Evolutionary conservation across 2,888 invertebrate species (phyloP).

Genomic region (Calliscelio sp.): DNA sequence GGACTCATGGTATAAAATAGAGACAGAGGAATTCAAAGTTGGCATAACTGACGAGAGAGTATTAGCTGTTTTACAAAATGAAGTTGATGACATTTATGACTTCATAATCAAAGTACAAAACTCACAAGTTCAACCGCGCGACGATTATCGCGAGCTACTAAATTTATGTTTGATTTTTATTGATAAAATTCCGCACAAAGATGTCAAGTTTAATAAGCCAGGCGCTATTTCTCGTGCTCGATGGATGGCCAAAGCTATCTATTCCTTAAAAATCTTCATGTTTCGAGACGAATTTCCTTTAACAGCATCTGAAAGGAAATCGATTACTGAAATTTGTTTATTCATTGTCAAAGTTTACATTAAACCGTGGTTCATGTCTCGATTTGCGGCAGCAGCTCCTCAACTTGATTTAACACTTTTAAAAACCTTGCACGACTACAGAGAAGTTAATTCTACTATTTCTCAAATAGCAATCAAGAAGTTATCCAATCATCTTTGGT

Average conservation of each 20-base stretch:
- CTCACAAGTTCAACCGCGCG: slow-evolving; percentile 57
- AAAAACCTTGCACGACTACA: slow-evolving; percentile 47
- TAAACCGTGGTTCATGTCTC: slow-evolving; percentile 54
- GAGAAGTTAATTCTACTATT: slow-evolving; percentile 34
- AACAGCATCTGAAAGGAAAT: slow-evolving; percentile 61
- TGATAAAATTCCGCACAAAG: slow-evolving; percentile 59
- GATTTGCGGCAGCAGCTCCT: slow-evolving; percentile 63
- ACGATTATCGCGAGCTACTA: slow-evolving; percentile 75
- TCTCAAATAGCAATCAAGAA: slow-evolving; percentile 35
- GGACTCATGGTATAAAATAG: slow-evolving; percentile 60
- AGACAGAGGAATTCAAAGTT: slow-evolving; percentile 53
- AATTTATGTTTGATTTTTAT: slow-evolving; percentile 75
- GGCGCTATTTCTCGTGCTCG: slow-evolving; percentile 77
- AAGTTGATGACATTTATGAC: slow-evolving; percentile 8
- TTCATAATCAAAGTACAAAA: slow-evolving; percentile 28
- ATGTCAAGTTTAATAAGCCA: slow-evolving; percentile 73
- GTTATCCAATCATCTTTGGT: slow-evolving; percentile 63
- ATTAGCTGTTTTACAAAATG: slow-evolving; percentile 13
- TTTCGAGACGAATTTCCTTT: slow-evolving; percentile 72
- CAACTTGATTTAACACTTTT: slow-evolving; percentile 66
- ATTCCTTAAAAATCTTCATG: slow-evolving; percentile 66
- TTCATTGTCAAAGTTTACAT: slow-evolving; percentile 19
- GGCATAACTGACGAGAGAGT: slow-evolving; percentile 41
- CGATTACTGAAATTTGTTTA: slow-evolving; percentile 29
- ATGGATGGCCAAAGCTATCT: slow-evolving; percentile 77